Conservation (phyloP, 2,888 invertebrate species). For the Aphodius sticticus region DNA sequence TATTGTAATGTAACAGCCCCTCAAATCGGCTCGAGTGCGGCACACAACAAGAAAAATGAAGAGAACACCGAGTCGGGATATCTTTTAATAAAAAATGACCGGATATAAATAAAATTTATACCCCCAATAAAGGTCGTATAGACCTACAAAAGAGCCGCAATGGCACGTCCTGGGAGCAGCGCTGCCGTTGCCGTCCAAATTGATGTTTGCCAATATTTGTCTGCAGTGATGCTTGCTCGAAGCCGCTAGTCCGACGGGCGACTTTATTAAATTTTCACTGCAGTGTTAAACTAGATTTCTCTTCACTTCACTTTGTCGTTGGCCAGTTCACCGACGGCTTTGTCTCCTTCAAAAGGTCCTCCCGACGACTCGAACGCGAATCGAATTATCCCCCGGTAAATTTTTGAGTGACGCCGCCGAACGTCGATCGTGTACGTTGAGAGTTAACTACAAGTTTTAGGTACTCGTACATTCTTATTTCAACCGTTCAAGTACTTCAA, state of each 20-base stretch:
- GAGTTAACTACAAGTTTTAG: neutral
- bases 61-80: neutral
- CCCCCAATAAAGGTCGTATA: slow-evolving; percentile 4
- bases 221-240: neutral
- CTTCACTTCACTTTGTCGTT: neutral
- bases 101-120: neutral
- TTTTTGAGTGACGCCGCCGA: neutral
- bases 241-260: neutral
- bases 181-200: neutral
- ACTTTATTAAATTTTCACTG: slow-evolving; percentile 4
- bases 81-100: slow-evolving; percentile 4
- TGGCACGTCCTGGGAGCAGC: neutral
- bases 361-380: neutral
- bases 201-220: slow-evolving; percentile 4
- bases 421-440: neutral
- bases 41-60: neutral
- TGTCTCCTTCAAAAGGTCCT: neutral
- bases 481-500: neutral
- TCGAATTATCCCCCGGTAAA: neutral
- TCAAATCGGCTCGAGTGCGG: neutral
- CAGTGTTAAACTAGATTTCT: neutral
- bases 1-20: neutral
- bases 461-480: neutral
- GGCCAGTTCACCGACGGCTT: neutral
- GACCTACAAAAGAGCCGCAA: neutral